A percentile compares a stretch with the other conserved stretches of the same genome.
phyloP scores from a whole-genome alignment of 2,113 vertebrate species.

The Ciconia boyciana region DNA sequence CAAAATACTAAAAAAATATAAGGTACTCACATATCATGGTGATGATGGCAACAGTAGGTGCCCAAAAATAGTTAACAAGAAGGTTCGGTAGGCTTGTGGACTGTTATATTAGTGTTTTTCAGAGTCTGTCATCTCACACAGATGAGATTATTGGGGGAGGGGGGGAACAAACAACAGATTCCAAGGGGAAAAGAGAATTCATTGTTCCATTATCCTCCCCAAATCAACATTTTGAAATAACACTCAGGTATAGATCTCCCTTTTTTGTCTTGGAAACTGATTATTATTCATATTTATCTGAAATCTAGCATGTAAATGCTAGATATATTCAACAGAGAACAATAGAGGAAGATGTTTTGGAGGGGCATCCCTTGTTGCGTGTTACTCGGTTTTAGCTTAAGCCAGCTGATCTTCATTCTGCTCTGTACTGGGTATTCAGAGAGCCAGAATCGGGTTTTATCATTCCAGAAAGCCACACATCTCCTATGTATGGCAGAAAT shows the following conservation, averaged over 20 bases:
- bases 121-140: not conserved
- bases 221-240: not conserved
- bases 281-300: not conserved
- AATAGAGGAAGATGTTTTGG: not conserved
- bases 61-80: not conserved
- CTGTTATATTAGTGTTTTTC: not conserved
- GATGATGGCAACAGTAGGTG: not conserved
- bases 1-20: not conserved
- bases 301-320: not conserved
- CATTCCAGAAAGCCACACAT: conserved; percentile 10
- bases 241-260: not conserved
- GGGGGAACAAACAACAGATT: not conserved
- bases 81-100: not conserved
- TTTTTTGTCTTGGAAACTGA: not conserved
- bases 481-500: not conserved
- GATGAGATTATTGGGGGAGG: not conserved
- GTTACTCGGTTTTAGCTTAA: not conserved
- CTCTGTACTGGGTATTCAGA: not conserved
- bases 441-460: not conserved
- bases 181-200: not conserved
- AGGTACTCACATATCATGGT: not conserved
- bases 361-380: not conserved
- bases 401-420: not conserved
- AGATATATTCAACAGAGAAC: not conserved
- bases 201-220: not conserved